A percentile compares a stretch with the other conserved stretches of the same genome.
Conservation (phyloP, 2,888 invertebrate species). For the Tridacna crocea region DNA sequence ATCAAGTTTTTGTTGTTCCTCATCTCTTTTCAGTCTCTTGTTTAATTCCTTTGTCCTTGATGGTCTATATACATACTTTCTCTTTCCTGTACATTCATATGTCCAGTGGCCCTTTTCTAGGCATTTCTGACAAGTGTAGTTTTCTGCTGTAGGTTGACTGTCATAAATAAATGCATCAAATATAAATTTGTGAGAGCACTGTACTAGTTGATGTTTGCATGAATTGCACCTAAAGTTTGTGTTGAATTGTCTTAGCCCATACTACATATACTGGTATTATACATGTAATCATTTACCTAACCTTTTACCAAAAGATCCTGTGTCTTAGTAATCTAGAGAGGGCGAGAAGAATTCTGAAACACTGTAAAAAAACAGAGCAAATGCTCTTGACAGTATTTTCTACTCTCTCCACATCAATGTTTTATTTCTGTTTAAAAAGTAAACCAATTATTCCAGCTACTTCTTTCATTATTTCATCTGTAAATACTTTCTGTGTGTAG, state of each 20-base stretch:
- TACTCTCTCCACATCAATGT: too few species aligned
- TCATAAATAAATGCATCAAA: slow-evolving; percentile 15
- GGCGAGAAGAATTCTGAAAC: too few species aligned
- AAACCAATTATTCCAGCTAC: too few species aligned
- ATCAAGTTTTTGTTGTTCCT: slow-evolving; percentile 82
- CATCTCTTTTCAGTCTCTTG: slow-evolving; percentile 87
- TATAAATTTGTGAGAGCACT: background rate
- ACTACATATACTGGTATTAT: background rate
- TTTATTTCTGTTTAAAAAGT: too few species aligned
- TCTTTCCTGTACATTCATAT: slow-evolving; percentile 95
- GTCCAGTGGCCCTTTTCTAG: slow-evolving; percentile 97
- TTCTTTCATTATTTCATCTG: too few species aligned
- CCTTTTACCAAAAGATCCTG: too few species aligned
- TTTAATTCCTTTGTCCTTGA: slow-evolving; percentile 93
- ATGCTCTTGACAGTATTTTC: too few species aligned
- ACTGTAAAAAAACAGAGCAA: too few species aligned
- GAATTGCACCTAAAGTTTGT: background rate
- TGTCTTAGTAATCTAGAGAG: too few species aligned
- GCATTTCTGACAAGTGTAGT: slow-evolving; percentile 94
- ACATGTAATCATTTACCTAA: background rate
- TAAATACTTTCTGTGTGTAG: too few species aligned
- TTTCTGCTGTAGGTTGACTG: slow-evolving; percentile 75
- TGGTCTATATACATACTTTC: slow-evolving; percentile 93
- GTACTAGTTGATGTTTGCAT: background rate
- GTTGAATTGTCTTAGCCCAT: background rate